Conservation (phyloP, 2,797 vertebrate species). For the Chrosomus eos region DNA sequence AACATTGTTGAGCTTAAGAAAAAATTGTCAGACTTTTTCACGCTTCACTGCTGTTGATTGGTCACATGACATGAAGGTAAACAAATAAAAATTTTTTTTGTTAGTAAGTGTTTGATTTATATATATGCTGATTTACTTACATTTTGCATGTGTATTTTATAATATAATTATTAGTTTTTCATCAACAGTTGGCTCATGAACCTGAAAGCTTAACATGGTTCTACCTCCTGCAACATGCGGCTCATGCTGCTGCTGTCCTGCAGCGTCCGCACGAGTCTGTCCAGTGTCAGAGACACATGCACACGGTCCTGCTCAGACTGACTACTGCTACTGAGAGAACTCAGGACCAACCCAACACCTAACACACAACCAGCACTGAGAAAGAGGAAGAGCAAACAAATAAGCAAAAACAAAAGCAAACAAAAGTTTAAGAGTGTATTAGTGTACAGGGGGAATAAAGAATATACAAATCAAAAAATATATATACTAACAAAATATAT, state of each 20-base stretch:
- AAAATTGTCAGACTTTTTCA: neutral
- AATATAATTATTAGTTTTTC: neutral
- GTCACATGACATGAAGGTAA: neutral
- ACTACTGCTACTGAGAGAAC: conserved; percentile 82
- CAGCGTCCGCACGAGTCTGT: conserved; percentile 78
- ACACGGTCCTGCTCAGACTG: conserved; percentile 71
- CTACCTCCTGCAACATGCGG: conserved; percentile 90
- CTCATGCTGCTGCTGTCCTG: conserved; percentile 80
- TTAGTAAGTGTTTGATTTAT: neutral
- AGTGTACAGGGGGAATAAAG: neutral
- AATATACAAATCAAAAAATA: neutral
- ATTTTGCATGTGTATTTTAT: neutral
- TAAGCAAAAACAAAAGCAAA: too few relatives aligned
- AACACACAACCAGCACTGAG: conserved; percentile 88
- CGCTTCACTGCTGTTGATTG: neutral
- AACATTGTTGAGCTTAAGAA: neutral
- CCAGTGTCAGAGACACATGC: conserved; percentile 73
- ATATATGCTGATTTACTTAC: neutral
- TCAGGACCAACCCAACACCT: conserved; percentile 87
- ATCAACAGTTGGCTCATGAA: neutral
- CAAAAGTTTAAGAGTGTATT: neutral
- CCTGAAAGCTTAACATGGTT: neutral
- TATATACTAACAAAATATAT: too few relatives aligned
- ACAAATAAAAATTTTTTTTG: neutral
- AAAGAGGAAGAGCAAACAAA: neutral